Conservation (phyloP, 2,113 vertebrate genomes). For the Ptyas mucosa region DNA sequence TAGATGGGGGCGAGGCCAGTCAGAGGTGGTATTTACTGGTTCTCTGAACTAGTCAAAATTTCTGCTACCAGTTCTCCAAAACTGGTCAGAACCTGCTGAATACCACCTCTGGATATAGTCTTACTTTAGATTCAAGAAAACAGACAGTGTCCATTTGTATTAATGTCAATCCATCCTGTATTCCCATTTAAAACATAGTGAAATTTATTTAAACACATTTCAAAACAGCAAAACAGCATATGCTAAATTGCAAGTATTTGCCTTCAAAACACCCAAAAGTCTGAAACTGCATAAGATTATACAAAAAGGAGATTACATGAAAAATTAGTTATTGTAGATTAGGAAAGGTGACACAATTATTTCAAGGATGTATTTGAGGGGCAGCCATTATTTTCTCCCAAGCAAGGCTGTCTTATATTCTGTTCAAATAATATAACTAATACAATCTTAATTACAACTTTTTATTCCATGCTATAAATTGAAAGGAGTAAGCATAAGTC, state of each 20-base stretch:
- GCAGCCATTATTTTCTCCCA: not conserved
- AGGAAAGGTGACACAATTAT: not conserved
- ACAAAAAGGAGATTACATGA: not conserved
- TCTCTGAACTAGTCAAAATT: no score
- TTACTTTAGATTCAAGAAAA: not conserved
- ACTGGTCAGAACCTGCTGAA: no score
- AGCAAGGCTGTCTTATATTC: not conserved
- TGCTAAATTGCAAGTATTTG: not conserved
- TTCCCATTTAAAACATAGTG: not conserved
- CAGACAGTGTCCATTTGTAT: not conserved
- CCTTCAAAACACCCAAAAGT: not conserved
- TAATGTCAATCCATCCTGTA: not conserved
- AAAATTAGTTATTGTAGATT: not conserved
- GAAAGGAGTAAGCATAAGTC: not conserved
- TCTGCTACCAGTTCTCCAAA: no score
- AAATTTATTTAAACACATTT: not conserved
- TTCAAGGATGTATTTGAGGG: not conserved
- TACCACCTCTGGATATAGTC: not conserved
- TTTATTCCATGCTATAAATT: not conserved
- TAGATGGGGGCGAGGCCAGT: no score
- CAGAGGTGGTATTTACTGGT: no score
- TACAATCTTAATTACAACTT: not conserved
- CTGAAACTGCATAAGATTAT: not conserved
- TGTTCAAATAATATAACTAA: not conserved
- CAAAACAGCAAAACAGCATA: not conserved